phyloP scores from a whole-genome alignment of 2,797 vertebrate genomes.

The Acanthurus tractus region DNA sequence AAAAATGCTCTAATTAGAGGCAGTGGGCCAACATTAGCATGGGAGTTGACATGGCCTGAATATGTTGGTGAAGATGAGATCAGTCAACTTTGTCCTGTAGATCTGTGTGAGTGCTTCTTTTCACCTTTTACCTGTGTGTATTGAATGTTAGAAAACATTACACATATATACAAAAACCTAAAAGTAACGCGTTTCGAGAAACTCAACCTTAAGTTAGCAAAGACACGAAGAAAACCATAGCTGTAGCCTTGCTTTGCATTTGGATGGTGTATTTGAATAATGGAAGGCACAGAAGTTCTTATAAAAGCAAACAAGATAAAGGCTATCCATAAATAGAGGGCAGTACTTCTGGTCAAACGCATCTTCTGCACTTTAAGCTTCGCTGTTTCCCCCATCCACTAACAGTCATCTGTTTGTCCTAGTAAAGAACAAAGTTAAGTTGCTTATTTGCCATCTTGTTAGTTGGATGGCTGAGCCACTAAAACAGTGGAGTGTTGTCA shows the following conservation, averaged over 20 bases:
- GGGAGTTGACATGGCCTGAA: too few relatives aligned
- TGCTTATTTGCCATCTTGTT: neutral
- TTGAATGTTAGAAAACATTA: too few relatives aligned
- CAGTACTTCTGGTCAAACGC: neutral
- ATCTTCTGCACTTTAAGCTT: neutral
- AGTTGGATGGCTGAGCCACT: neutral
- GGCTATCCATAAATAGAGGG: neutral
- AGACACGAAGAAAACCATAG: too few relatives aligned
- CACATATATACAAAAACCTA: too few relatives aligned
- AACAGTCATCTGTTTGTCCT: neutral
- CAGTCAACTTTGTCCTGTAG: too few relatives aligned
- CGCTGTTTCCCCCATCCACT: neutral
- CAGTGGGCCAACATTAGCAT: too few relatives aligned
- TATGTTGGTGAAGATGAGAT: too few relatives aligned
- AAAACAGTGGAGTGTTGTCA: neutral
- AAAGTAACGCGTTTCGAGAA: too few relatives aligned
- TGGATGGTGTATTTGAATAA: neutral
- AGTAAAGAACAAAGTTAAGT: neutral
- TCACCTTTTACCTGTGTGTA: too few relatives aligned
- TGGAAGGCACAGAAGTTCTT: neutral
- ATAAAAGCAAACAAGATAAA: neutral
- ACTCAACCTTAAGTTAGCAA: too few relatives aligned
- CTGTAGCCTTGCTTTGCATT: neutral
- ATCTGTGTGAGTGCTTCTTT: too few relatives aligned
- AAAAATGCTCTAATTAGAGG: too few relatives aligned